Percentiles rank a stretch among this genome's conserved stretches.
Evolutionary conservation across 2,888 invertebrate genomes (phyloP).

Genomic region (Euzetes globulus): DNA sequence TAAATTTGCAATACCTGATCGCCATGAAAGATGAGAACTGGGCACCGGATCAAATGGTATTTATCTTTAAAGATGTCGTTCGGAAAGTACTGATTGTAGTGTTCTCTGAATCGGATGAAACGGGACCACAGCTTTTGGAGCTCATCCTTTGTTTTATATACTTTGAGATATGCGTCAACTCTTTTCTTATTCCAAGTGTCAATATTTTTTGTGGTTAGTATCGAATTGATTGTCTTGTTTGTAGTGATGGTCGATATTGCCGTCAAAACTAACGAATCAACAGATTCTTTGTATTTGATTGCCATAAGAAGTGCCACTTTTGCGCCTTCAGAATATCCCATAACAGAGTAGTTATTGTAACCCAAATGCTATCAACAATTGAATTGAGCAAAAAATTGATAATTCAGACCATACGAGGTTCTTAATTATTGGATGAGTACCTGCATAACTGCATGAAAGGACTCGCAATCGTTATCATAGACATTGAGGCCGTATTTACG

Average conservation of each 20-base stretch:
- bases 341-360: slow-evolving; percentile 42
- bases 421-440: too few species aligned
- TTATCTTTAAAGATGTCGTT: background rate
- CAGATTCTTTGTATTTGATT: slow-evolving; percentile 42
- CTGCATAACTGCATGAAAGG: too few species aligned
- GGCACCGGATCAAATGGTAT: background rate
- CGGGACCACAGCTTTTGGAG: background rate
- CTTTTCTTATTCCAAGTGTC: background rate
- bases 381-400: too few species aligned
- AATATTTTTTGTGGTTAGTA: background rate
- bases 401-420: too few species aligned
- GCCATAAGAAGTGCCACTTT: slow-evolving; percentile 47
- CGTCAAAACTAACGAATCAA: slow-evolving; percentile 38
- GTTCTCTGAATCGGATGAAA: background rate
- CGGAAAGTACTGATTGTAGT: background rate
- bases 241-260: background rate
- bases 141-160: background rate
- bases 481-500: background rate
- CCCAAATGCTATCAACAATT: slow-evolving; percentile 17
- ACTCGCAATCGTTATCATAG: too few species aligned
- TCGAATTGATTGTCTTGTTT: background rate
- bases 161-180: background rate
- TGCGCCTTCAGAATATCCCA: slow-evolving; percentile 50
- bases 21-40: background rate
- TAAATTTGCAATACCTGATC: slow-evolving; percentile 14